These are phyloP conservation scores for Cheilosia impressa DNA, from an alignment of 2,888 invertebrate genomes.

Conservation along the genomic window DNA sequence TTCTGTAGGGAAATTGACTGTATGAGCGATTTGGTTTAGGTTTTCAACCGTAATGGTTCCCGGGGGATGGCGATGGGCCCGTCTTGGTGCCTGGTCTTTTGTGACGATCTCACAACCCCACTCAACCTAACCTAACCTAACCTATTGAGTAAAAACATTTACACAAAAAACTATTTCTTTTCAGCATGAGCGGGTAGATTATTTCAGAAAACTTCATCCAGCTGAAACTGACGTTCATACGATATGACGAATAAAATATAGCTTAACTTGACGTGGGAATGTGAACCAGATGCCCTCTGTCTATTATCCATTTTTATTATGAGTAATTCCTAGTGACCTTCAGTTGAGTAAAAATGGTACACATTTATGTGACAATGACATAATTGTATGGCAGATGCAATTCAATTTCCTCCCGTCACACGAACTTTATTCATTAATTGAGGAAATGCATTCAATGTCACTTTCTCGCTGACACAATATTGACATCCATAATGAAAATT, in stretches of 20 bases:
- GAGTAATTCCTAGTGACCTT: neutral
- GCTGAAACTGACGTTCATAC: neutral
- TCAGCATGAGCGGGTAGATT: neutral
- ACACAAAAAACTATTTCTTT: too few relatives aligned
- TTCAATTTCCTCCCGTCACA: neutral
- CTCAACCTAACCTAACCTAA: too few relatives aligned
- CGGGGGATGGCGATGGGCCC: too few relatives aligned
- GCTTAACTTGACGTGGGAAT: neutral
- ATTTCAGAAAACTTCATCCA: neutral
- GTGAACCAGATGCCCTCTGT: neutral
- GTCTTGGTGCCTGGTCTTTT: too few relatives aligned
- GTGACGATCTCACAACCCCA: too few relatives aligned
- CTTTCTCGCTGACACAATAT: neutral
- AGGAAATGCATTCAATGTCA: constrained; percentile 1
- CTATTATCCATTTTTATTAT: neutral
- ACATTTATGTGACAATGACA: neutral
- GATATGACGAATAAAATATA: neutral
- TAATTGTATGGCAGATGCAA: neutral
- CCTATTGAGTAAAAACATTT: too few relatives aligned
- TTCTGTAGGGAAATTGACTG: too few relatives aligned
- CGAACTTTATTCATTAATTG: neutral
- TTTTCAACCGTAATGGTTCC: too few relatives aligned
- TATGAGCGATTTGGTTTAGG: too few relatives aligned
- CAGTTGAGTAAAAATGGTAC: neutral
- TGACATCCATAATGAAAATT: neutral